phyloP scores from a whole-genome alignment of 2,113 vertebrate species.

The Rattus rattus region DNA sequence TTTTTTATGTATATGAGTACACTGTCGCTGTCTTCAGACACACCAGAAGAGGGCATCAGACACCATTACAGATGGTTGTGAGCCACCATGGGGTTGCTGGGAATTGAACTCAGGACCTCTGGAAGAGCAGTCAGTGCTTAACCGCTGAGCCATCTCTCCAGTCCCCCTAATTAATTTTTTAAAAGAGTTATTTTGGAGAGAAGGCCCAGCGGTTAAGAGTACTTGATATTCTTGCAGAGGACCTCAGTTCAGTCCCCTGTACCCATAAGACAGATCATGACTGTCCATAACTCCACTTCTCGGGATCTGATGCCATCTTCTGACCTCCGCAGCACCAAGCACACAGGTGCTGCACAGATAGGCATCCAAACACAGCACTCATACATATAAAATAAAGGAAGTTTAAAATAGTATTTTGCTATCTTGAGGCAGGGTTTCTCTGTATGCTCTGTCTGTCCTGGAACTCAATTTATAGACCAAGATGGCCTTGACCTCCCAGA shows the following conservation, averaged over 20 bases:
- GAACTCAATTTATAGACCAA: not conserved
- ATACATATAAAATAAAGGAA: not conserved
- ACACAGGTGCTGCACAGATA: not conserved
- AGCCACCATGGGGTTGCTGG: no score
- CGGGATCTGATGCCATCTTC: not conserved
- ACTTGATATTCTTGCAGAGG: not conserved
- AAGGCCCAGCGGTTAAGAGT: not conserved
- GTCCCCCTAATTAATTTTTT: not conserved
- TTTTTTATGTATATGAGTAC: no score
- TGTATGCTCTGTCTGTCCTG: not conserved
- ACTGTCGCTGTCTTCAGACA: no score
- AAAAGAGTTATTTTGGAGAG: not conserved
- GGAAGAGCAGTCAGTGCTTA: no score
- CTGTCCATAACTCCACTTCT: not conserved
- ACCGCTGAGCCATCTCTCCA: no score
- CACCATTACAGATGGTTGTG: no score
- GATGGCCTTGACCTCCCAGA: not conserved
- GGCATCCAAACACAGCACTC: not conserved
- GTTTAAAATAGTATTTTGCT: not conserved
- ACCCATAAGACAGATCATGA: not conserved
- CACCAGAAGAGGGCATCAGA: no score
- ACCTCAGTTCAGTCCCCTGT: not conserved
- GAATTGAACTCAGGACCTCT: no score
- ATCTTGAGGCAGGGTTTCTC: not conserved
- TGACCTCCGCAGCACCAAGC: not conserved